Conservation (phyloP, 2,113 vertebrate genomes). For the Piaya cayana region DNA sequence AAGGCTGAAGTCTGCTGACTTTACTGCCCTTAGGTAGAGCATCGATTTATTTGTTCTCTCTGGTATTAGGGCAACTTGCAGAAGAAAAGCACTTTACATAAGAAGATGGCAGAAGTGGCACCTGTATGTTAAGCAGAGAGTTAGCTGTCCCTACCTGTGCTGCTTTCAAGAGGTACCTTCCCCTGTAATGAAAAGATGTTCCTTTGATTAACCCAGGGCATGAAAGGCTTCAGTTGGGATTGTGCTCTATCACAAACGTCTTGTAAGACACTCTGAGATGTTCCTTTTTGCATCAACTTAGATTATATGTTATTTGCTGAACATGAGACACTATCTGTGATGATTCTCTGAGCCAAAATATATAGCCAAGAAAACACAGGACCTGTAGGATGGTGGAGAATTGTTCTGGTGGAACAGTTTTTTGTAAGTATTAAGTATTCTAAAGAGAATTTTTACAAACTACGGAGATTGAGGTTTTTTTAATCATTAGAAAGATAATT, state of each 20-base stretch:
- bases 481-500: background rate
- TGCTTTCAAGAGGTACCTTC: background rate
- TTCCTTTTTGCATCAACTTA: background rate
- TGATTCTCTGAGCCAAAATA: background rate
- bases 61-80: background rate
- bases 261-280: background rate
- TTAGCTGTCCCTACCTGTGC: background rate
- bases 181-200: background rate
- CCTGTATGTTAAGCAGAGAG: background rate
- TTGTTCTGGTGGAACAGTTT: background rate
- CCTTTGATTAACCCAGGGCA: background rate
- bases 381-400: background rate
- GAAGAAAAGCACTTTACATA: background rate
- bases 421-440: background rate
- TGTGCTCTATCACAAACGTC: background rate
- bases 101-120: background rate
- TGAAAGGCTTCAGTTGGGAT: background rate
- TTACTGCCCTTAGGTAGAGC: background rate
- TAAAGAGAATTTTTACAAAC: background rate
- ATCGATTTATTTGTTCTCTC: rapidly evolving
- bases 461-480: background rate
- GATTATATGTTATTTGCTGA: background rate
- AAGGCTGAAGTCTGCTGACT: background rate
- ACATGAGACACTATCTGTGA: background rate
- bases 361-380: background rate